Evolutionary conservation across 2,113 vertebrate species (phyloP), one percentile per base, ranked within the genome.

Genomic region (Pandion haliaetus): DNA sequence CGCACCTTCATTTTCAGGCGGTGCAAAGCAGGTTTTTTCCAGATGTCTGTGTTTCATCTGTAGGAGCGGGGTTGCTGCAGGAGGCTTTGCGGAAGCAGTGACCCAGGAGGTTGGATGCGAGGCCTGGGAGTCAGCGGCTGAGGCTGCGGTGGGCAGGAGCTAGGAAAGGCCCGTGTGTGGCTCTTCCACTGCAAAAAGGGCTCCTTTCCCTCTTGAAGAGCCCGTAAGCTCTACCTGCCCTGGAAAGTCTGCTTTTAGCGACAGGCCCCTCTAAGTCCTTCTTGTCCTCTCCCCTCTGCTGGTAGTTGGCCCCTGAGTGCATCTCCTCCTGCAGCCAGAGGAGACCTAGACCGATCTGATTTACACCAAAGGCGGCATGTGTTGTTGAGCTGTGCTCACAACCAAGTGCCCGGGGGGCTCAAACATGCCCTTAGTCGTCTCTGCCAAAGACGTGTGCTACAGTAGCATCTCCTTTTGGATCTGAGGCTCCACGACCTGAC

Each of bases 231-330:
- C 19, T 31, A 26, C 34, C 21, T 34, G 7, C 18, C 36, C 57
- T 59, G 23, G 44, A 17, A 76, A 26, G 20, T 32, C 44, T 85
- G 31, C 25, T 74, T 78, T 65, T 44, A 65, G 40, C 2, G 6
- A n/a, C 19, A 24, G 15, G 19, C 2, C 74, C 25, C 24, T 6
- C 8, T 20, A 58, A 76, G 8, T 72, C 29, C 19, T 71, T 34
- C 44, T 93, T 2, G 1, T 42, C 47, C 34, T 86, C 71, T 38
- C 40, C n/a, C 19, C 18, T 65, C 55, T 93, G 74, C 34, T 1
- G 1, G 28, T 32, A 14, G 14, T 29, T 82, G 34, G 32, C 36
- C 44, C 34, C 29, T 0, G 0, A 67, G 29, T 2, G 10, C 14
- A 2, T 71, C 52, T 74, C 1, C 7, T 5, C 19, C 10, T 1